A percentile compares a stretch with the other conserved stretches of the same genome.
Conservation (phyloP, 2,113 vertebrate genomes). For the Lampris megalopsis region DNA sequence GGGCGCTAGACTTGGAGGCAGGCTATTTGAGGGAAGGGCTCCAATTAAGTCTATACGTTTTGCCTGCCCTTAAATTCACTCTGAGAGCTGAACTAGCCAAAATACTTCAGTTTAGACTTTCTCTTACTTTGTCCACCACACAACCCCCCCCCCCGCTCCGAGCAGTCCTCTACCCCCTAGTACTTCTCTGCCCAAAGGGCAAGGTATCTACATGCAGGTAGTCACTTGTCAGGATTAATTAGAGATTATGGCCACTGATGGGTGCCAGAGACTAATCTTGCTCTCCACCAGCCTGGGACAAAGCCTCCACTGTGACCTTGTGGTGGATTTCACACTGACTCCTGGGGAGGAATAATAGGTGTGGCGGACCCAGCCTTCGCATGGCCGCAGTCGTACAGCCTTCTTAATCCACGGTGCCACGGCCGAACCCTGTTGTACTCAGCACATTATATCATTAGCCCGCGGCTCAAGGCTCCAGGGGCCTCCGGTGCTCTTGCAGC, state of each 20-base stretch:
- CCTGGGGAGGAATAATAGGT: constrained; percentile 61
- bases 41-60: constrained; percentile 13
- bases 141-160: neutral
- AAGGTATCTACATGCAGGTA: constrained; percentile 47
- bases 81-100: constrained; percentile 16
- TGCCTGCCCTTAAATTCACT: constrained; percentile 44
- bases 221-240: constrained; percentile 73
- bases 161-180: constrained; percentile 34
- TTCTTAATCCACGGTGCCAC: constrained; percentile 54
- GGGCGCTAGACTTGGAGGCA: constrained; percentile 20
- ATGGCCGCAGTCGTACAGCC: constrained; percentile 37
- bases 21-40: constrained; percentile 42
- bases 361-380: constrained; percentile 43
- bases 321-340: constrained; percentile 67
- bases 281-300: constrained; percentile 44
- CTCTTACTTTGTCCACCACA: constrained; percentile 1
- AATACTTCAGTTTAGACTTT: constrained; percentile 4
- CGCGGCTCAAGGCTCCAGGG: constrained; percentile 45
- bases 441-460: constrained; percentile 69
- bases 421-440: constrained; percentile 56
- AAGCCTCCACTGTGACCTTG: constrained; percentile 75
- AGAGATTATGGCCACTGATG: constrained; percentile 61
- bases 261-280: constrained; percentile 70
- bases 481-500: constrained; percentile 29
- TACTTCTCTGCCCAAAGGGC: constrained; percentile 59